Evolutionary conservation across 2,888 invertebrate genomes (phyloP).

Genomic region (Monochamus alternatus): DNA sequence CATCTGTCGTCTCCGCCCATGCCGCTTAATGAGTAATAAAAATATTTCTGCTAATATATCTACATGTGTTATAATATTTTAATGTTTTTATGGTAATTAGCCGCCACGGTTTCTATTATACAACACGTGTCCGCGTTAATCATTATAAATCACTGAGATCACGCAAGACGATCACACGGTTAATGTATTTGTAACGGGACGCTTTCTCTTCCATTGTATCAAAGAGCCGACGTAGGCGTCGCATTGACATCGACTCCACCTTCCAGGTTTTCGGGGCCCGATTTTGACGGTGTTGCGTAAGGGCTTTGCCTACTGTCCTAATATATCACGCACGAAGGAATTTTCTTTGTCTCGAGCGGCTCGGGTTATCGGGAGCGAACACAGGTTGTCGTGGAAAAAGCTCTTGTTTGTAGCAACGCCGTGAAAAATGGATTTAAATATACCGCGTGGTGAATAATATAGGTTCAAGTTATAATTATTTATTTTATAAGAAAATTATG

Average conservation of each 20-base stretch:
- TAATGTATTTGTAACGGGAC: constrained; percentile 51
- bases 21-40: background rate
- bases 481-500: no score
- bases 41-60: constrained; percentile 25
- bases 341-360: background rate
- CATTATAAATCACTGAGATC: constrained; percentile 51
- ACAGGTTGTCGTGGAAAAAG: background rate
- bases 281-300: constrained; percentile 42
- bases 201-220: constrained; percentile 58
- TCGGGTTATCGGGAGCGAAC: background rate
- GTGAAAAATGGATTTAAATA: background rate
- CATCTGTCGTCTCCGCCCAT: no score
- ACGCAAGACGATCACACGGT: constrained; percentile 49
- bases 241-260: constrained; percentile 45
- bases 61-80: constrained; percentile 30
- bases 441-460: no score
- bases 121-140: constrained; percentile 54
- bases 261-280: constrained; percentile 41
- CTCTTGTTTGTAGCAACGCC: background rate
- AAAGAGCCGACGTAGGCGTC: constrained; percentile 41
- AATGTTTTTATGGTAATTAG: constrained; percentile 38
- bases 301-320: background rate
- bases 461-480: no score
- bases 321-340: constrained; percentile 1
- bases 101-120: constrained; percentile 26